Evolutionary conservation across 2,797 vertebrate species (phyloP).

Genomic region (Schizothorax lantsangensis): DNA sequence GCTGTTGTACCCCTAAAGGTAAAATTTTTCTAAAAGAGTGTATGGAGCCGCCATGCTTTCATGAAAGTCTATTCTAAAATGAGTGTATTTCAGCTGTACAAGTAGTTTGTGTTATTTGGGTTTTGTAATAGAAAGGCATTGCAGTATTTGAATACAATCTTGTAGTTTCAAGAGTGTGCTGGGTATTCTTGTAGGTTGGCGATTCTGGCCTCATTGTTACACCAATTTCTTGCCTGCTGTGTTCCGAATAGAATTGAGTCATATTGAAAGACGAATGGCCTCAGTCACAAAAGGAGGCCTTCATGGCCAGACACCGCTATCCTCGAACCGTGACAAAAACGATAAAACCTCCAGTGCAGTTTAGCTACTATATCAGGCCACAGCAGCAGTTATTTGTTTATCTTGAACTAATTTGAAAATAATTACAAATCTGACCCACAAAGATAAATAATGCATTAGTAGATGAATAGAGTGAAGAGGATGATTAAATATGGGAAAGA

Average conservation of each 20-base stretch:
- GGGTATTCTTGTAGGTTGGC: slow-evolving; percentile 30
- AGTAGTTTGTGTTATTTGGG: slow-evolving; percentile 4
- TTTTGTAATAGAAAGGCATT: slow-evolving; percentile 42
- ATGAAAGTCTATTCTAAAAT: slow-evolving; percentile 34
- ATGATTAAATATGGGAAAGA: slow-evolving; percentile 45
- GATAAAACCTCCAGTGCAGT: slow-evolving; percentile 49
- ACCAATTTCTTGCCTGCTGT: slow-evolving; percentile 53
- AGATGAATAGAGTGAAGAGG: slow-evolving; percentile 40
- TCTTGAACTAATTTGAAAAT: slow-evolving; percentile 57
- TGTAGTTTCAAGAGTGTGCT: slow-evolving; percentile 30
- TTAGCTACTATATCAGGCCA: slow-evolving; percentile 47
- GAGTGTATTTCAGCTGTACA: slow-evolving; percentile 25
- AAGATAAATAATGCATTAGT: slow-evolving; percentile 49
- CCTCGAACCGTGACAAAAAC: slow-evolving; percentile 40
- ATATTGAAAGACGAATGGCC: slow-evolving; percentile 43
- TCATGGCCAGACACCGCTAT: slow-evolving; percentile 26
- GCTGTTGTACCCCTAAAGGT: not conserved
- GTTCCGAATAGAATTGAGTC: slow-evolving; percentile 46
- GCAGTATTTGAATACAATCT: slow-evolving; percentile 36
- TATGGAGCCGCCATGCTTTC: not conserved
- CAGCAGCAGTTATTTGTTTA: slow-evolving; percentile 59
- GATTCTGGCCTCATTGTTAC: slow-evolving; percentile 33
- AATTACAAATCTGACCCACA: slow-evolving; percentile 58
- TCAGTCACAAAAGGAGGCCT: slow-evolving; percentile 44
- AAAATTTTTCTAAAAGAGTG: not conserved